Evolutionary conservation across 2,888 invertebrate species (phyloP).

Genomic region (Hirtodrosophila confusa): DNA sequence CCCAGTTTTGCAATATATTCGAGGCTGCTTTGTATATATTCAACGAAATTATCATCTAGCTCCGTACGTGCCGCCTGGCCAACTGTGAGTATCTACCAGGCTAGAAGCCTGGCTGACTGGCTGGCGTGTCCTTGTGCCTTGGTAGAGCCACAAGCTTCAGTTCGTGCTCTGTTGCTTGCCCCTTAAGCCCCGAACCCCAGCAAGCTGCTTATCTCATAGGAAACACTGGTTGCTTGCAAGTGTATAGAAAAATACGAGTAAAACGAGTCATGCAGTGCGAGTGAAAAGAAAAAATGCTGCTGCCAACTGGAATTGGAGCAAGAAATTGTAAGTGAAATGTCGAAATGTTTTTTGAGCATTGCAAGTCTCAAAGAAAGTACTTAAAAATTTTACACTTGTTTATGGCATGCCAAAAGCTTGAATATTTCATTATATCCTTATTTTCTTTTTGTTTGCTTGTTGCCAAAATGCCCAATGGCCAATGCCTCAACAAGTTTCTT

Average conservation of each 20-base stretch:
- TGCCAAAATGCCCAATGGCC: conserved; percentile 14
- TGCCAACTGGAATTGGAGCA: conserved; percentile 66
- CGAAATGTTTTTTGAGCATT: conserved; percentile 38
- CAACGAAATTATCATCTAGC: conserved; percentile 74
- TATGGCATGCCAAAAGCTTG: conserved; percentile 49
- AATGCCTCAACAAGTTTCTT: conserved; percentile 69
- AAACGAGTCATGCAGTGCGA: background rate
- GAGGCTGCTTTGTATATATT: conserved; percentile 57
- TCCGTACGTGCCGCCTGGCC: conserved; percentile 61
- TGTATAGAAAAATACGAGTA: conserved; percentile 12
- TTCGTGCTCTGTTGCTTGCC: conserved; percentile 23
- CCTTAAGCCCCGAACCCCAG: conserved; percentile 5
- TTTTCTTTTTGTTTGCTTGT: conserved; percentile 13
- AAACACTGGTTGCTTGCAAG: conserved; percentile 74
- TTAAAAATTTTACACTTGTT: conserved; percentile 53
- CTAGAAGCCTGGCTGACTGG: conserved; percentile 15
- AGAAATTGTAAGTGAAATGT: conserved; percentile 64
- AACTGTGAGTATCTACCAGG: conserved; percentile 1
- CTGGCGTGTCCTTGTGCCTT: conserved; percentile 53
- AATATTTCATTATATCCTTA: conserved; percentile 25
- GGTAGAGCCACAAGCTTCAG: conserved; percentile 26
- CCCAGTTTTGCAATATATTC: conserved; percentile 27
- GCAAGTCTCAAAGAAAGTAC: conserved; percentile 33
- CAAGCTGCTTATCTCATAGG: conserved; percentile 73
- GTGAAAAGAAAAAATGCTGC: conserved; percentile 34